Evolutionary conservation across 2,113 vertebrate species (phyloP), one percentile per base, ranked within the genome.

Genomic region (Lutjanus erythropterus): DNA sequence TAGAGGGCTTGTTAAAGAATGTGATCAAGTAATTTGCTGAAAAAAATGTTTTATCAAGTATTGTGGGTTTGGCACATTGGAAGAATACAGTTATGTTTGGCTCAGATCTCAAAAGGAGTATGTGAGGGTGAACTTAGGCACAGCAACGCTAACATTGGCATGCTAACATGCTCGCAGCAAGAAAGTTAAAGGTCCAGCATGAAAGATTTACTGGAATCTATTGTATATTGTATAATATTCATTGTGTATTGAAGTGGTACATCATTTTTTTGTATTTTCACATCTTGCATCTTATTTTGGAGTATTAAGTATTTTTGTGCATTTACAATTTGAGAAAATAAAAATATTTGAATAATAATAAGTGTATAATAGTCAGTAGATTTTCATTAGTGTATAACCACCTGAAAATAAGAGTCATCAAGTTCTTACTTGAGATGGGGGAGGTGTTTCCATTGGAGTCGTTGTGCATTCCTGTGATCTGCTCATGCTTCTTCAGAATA

Each of bases 341-440:
- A n/a, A n/a, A n/a, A n/a, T n/a, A n/a, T n/a, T n/a, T n/a, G n/a
- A n/a, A n/a, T n/a, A n/a, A n/a, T n/a, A n/a, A n/a, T n/a, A n/a
- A n/a, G n/a, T n/a, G n/a, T n/a, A n/a, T n/a, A n/a, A n/a, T n/a
- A n/a, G n/a, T n/a, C n/a, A n/a, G n/a, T n/a, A n/a, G n/a, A n/a
- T n/a, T n/a, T n/a, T n/a, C n/a, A n/a, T n/a, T n/a, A n/a, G n/a
- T n/a, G n/a, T n/a, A n/a, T n/a, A n/a, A n/a, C n/a, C n/a, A n/a
- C n/a, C n/a, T n/a, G n/a, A n/a, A n/a, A 72, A 25, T 11, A 33
- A 55, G 25, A 41, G 23, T n/a, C n/a, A n/a, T n/a, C n/a, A n/a
- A n/a, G 31, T 21, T 80, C 91, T 92, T 90, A 92, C 91, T 72
- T 75, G 74, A 71, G n/a, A 55, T n/a, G 9, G 39, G 16, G 53